These are phyloP conservation scores for Nipponacmea schrenckii DNA, from an alignment of 2,888 invertebrate species.

Conservation along the genomic window DNA sequence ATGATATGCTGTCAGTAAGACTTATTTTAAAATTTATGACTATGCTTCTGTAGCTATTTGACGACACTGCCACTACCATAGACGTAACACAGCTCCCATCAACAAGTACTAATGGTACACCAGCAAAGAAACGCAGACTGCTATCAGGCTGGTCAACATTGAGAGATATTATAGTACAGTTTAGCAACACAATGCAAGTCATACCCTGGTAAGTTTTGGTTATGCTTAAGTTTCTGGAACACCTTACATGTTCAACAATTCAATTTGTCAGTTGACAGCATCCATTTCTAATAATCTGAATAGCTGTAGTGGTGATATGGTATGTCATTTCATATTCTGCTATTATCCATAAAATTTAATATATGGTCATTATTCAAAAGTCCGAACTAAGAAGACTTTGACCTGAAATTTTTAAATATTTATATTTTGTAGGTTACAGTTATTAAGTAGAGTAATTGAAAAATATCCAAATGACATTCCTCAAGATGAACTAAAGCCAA, in stretches of 20 bases:
- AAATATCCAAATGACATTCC: constrained; percentile 52
- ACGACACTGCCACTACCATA: constrained; percentile 35
- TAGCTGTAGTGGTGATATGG: too few relatives aligned
- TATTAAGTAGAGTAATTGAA: constrained; percentile 46
- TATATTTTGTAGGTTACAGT: constrained; percentile 50
- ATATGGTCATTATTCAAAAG: too few relatives aligned
- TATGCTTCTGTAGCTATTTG: constrained; percentile 46
- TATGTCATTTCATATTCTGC: too few relatives aligned
- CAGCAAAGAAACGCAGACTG: constrained; percentile 56
- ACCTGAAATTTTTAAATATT: too few relatives aligned
- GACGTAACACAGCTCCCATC: constrained; percentile 46
- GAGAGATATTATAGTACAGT: constrained; percentile 44
- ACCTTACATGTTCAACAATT: too few relatives aligned
- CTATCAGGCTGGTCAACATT: constrained; percentile 59
- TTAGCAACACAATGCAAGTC: constrained; percentile 41
- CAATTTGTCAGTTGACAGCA: too few relatives aligned
- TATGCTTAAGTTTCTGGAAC: background rate
- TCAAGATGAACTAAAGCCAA: constrained; percentile 41
- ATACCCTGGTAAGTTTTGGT: constrained; percentile 57
- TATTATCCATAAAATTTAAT: too few relatives aligned
- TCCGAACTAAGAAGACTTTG: too few relatives aligned
- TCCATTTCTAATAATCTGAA: background rate
- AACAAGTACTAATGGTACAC: constrained; percentile 32
- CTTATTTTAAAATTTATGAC: too few relatives aligned
- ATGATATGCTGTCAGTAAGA: too few relatives aligned